These are phyloP conservation scores for Laothoe populi DNA, from an alignment of 2,888 invertebrate genomes.

Conservation along the genomic window DNA sequence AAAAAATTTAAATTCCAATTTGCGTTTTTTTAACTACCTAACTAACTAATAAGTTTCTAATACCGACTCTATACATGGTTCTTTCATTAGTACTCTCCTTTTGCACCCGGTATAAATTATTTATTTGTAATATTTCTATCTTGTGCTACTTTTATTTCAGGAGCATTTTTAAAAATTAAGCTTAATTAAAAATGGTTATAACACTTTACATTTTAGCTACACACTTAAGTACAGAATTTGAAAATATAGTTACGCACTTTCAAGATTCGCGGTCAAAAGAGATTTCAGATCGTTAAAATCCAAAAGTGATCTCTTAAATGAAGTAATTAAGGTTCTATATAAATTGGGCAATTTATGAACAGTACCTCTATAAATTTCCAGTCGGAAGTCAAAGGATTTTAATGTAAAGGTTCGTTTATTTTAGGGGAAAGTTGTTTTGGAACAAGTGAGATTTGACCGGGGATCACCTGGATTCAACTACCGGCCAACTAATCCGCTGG, in stretches of 20 bases:
- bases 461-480: conserved; percentile 52
- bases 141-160: too few species aligned
- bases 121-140: too few species aligned
- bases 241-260: not conserved
- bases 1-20: too few species aligned
- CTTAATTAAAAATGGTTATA: too few species aligned
- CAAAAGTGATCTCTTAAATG: not conserved
- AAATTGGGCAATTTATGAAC: conserved; percentile 48
- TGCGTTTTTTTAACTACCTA: too few species aligned
- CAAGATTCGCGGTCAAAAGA: not conserved
- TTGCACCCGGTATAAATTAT: too few species aligned
- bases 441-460: conserved; percentile 48
- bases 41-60: too few species aligned
- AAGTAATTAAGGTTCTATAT: not conserved
- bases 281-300: not conserved
- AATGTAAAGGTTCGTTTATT: conserved; percentile 54
- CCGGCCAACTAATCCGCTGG: conserved; percentile 56
- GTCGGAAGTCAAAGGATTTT: conserved; percentile 55
- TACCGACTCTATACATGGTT: too few species aligned
- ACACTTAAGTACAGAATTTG: too few species aligned
- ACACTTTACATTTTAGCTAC: too few species aligned
- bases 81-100: too few species aligned
- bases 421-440: conserved; percentile 53
- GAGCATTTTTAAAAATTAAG: too few species aligned
- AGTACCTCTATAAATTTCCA: conserved; percentile 55